phyloP scores from a whole-genome alignment of 92 coral and sea anemone species.

The Metridium senile region DNA sequence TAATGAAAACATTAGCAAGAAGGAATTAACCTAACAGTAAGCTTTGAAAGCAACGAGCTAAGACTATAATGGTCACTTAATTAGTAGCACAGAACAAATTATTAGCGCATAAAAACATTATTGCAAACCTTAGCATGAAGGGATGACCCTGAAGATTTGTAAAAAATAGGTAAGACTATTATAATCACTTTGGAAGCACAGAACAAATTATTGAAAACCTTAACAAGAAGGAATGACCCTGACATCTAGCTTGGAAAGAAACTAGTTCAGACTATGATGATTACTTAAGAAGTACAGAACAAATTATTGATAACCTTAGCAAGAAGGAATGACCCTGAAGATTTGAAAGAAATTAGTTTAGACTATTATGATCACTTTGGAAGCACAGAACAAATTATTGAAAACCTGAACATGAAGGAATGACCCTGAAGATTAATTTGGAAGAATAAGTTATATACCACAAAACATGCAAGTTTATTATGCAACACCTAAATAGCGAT shows the following conservation, averaged over 20 bases:
- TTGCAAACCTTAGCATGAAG: too few relatives aligned
- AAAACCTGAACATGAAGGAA: too few relatives aligned
- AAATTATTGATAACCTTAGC: constrained; percentile 56
- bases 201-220: constrained; percentile 49
- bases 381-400: constrained; percentile 64
- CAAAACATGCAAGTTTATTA: background rate
- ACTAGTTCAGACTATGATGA: constrained; percentile 49
- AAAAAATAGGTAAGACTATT: too few relatives aligned
- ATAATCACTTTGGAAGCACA: constrained; percentile 66
- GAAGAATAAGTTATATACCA: background rate
- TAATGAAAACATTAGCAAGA: too few relatives aligned
- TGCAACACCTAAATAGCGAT: background rate
- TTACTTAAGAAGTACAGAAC: constrained; percentile 65
- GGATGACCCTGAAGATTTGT: too few relatives aligned
- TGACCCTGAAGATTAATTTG: background rate
- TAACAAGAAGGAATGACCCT: constrained; percentile 72
- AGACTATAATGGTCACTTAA: too few relatives aligned
- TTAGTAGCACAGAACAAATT: too few relatives aligned
- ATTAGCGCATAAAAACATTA: too few relatives aligned
- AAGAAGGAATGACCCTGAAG: constrained; percentile 59
- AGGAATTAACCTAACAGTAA: too few relatives aligned
- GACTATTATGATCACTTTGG: constrained; percentile 49
- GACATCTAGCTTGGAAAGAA: too few relatives aligned
- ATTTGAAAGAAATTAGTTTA: constrained; percentile 40
- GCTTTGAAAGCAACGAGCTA: too few relatives aligned